phyloP scores from a whole-genome alignment of 2,797 vertebrate genomes.

The Anguilla megastoma region DNA sequence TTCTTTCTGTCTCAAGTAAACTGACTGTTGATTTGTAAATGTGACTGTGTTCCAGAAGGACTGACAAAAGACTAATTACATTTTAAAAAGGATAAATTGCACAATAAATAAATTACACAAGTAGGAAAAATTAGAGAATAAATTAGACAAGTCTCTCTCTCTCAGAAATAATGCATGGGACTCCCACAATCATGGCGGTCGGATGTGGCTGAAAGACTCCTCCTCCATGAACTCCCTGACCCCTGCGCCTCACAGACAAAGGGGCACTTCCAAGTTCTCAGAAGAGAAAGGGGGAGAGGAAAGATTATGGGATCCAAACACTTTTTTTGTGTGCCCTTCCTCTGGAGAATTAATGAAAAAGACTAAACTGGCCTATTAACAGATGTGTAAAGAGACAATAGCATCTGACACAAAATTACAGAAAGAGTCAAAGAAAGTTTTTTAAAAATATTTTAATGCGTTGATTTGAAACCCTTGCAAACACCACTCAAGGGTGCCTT shows the following conservation, averaged over 20 bases:
- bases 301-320: slow-evolving; percentile 16
- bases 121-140: too few species aligned
- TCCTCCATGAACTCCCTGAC: slow-evolving; percentile 48
- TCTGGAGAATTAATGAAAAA: neutral
- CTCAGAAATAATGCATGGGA: neutral
- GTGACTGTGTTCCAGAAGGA: neutral
- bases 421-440: neutral
- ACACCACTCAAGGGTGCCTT: neutral
- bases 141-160: neutral
- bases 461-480: neutral
- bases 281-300: slow-evolving; percentile 25
- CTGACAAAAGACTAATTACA: neutral
- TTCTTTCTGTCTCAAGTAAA: neutral
- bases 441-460: neutral
- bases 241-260: slow-evolving; percentile 45
- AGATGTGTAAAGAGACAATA: neutral
- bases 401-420: neutral
- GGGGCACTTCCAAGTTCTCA: slow-evolving; percentile 33
- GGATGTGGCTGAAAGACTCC: slow-evolving; percentile 61
- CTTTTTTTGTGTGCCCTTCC: neutral
- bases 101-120: too few species aligned
- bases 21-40: neutral
- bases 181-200: slow-evolving; percentile 53
- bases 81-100: too few species aligned
- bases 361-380: neutral